A percentile compares a stretch with the other conserved stretches of the same genome.
phyloP scores from a whole-genome alignment of 2,797 vertebrate genomes.

The Poeciliopsis turneri region DNA sequence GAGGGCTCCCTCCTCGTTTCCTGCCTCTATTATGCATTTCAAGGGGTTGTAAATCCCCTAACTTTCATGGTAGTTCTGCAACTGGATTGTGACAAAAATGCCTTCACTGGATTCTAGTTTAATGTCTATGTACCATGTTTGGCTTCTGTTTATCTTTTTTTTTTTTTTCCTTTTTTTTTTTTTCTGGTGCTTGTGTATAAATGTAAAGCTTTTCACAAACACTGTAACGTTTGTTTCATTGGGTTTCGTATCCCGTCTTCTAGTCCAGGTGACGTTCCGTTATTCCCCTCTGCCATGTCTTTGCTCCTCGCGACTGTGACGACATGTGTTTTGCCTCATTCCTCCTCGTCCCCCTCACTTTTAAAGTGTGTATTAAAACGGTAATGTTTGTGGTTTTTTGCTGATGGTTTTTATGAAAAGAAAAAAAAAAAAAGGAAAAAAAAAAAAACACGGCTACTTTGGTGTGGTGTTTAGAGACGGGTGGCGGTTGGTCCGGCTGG shows the following conservation, averaged over 20 bases:
- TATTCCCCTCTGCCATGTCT: slow-evolving; percentile 68
- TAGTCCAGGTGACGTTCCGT: slow-evolving; percentile 70
- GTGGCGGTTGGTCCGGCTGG: slow-evolving; percentile 64
- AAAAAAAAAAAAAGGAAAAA: slow-evolving; percentile 6
- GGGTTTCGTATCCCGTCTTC: slow-evolving; percentile 73
- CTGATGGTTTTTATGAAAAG: slow-evolving; percentile 78
- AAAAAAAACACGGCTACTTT: slow-evolving; percentile 44
- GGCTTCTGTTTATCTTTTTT: slow-evolving; percentile 39
- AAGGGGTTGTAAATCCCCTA: slow-evolving; percentile 29
- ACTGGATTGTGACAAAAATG: slow-evolving; percentile 49
- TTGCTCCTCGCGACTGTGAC: slow-evolving; percentile 75
- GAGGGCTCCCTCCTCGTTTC: slow-evolving; percentile 25
- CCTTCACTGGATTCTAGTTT: slow-evolving; percentile 69
- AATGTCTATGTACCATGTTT: slow-evolving; percentile 74
- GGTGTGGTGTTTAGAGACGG: slow-evolving; percentile 63
- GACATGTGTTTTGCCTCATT: slow-evolving; percentile 77
- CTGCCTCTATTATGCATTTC: slow-evolving; percentile 43
- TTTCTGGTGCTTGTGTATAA: slow-evolving; percentile 85
- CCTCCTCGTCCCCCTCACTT: slow-evolving; percentile 27
- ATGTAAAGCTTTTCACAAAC: slow-evolving; percentile 80
- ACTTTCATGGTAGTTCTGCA: slow-evolving; percentile 41
- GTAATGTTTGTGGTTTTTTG: slow-evolving; percentile 83
- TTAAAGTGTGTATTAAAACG: slow-evolving; percentile 79
- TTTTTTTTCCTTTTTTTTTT: slow-evolving; percentile 9
- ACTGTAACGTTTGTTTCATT: slow-evolving; percentile 80